Evolutionary conservation across 2,888 invertebrate species (phyloP).

Genomic region (Limnephilus marmoratus): DNA sequence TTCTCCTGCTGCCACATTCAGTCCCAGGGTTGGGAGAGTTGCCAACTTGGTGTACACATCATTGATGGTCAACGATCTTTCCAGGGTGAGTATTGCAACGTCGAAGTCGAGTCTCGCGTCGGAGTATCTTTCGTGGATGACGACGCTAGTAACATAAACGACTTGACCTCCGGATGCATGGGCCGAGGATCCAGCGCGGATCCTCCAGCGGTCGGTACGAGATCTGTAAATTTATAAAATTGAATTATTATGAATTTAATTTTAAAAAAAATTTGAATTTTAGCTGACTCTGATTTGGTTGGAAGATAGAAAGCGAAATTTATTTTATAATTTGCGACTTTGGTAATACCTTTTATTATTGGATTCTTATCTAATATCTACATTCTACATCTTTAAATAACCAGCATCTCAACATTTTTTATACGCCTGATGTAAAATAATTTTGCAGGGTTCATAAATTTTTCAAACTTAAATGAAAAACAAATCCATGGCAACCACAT

Average conservation of each 20-base stretch:
- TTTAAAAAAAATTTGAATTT: neutral
- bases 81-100: conserved; percentile 71
- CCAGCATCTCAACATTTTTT: too few relatives aligned
- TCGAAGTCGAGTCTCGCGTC: conserved; percentile 71
- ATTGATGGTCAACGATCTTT: conserved; percentile 68
- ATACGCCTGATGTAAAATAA: too few relatives aligned
- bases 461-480: too few relatives aligned
- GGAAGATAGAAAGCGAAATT: too few relatives aligned
- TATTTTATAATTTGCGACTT: too few relatives aligned
- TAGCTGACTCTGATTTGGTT: neutral
- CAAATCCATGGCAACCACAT: too few relatives aligned
- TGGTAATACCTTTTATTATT: too few relatives aligned
- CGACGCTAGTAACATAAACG: conserved; percentile 69
- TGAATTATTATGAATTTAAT: neutral
- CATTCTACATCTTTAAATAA: too few relatives aligned
- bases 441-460: too few relatives aligned
- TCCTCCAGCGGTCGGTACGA: conserved; percentile 37
- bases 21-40: conserved; percentile 68
- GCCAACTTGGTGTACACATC: conserved; percentile 69
- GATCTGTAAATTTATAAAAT: neutral
- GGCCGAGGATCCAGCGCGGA: conserved; percentile 67
- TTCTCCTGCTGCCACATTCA: conserved; percentile 69
- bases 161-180: conserved; percentile 71
- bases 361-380: too few relatives aligned
- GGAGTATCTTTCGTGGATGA: conserved; percentile 48